Evolutionary conservation across 2,888 invertebrate species (phyloP).

Genomic region (Tinea trinotella): DNA sequence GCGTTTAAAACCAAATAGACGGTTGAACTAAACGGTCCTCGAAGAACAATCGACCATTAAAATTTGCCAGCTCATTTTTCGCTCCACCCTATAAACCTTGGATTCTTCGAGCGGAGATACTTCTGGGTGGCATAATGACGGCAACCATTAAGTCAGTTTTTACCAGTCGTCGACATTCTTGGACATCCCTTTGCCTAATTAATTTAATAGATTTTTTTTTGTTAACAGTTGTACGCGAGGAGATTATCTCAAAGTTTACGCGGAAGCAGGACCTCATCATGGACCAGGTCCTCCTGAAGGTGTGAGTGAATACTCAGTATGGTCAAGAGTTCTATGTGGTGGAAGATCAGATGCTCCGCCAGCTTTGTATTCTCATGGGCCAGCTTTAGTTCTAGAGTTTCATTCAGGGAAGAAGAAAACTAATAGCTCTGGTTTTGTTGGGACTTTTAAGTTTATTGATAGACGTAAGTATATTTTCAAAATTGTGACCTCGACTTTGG

Average conservation of each 20-base stretch:
- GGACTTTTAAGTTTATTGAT: slow-evolving; percentile 83
- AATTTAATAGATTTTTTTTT: not conserved
- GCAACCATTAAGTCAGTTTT: no score
- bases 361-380: slow-evolving; percentile 81
- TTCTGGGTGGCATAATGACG: no score
- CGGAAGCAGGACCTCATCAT: slow-evolving; percentile 80
- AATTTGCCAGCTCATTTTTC: no score
- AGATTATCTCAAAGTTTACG: slow-evolving; percentile 84
- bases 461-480: slow-evolving; percentile 76
- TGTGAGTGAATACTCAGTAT: slow-evolving; percentile 84
- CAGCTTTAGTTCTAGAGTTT: slow-evolving; percentile 80
- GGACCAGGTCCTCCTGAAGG: slow-evolving; percentile 75
- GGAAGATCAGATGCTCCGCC: slow-evolving; percentile 78
- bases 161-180: no score
- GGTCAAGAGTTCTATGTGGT: slow-evolving; percentile 82
- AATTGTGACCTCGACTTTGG: no score
- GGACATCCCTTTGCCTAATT: not conserved
- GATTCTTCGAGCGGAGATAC: no score
- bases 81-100: no score
- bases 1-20: no score
- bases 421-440: slow-evolving; percentile 79
- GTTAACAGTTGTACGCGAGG: slow-evolving; percentile 77
- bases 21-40: no score
- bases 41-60: no score
- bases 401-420: slow-evolving; percentile 70